Base-by-base conservation (phyloP, 1,140 invertebrate genomes). In the Bombus cullumanus region DNA sequence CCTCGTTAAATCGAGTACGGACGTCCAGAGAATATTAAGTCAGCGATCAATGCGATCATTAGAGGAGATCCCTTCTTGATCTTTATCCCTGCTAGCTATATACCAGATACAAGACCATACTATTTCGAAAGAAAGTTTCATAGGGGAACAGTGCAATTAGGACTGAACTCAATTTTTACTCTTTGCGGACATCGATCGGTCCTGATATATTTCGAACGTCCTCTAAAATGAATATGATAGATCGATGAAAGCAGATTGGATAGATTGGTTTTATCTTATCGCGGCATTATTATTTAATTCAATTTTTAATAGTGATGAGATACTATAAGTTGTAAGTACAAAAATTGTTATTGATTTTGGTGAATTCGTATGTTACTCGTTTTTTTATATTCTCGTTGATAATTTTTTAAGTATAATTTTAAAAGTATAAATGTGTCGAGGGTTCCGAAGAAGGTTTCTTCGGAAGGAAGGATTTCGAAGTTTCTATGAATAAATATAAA, bases 1-100 rank as follows among this genome's bases (percentile, higher is more conserved):
- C 89, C 72, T 90, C 86, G 89, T 88, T 90, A 90, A 90, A 90
- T 90, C 76, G 79, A 81, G 79, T 75, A 83, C 37, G 77, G 72
- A 72, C 79, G 47, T 62, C 68, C 59, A 47, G 43, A 80, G 81
- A 80, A 88, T 88, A 90, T 90, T 90, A 88, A 90, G 76, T 86
- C 72, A 83, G 62, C 69, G 86, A 88, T 88, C 83, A 81, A 88
- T 90, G 53, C 64, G 86, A 88, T 88, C 83, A 78, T 90, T 90
- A 88, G 39, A 86, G 34, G 39, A 76, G 81, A 87, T 89, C 77
- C 72, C 53, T 13, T 78, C 72, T 34, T 41, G 68, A 81, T 82
- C 57, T 59, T 77, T 37, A 28, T 74, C n/a, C 43, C 28, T 53
- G 15, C 10, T 72, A 43, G 8, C 31, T 39, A 76, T 39, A 76